phyloP scores from a whole-genome alignment of 2,113 vertebrate genomes.

The Eidolon helvum region DNA sequence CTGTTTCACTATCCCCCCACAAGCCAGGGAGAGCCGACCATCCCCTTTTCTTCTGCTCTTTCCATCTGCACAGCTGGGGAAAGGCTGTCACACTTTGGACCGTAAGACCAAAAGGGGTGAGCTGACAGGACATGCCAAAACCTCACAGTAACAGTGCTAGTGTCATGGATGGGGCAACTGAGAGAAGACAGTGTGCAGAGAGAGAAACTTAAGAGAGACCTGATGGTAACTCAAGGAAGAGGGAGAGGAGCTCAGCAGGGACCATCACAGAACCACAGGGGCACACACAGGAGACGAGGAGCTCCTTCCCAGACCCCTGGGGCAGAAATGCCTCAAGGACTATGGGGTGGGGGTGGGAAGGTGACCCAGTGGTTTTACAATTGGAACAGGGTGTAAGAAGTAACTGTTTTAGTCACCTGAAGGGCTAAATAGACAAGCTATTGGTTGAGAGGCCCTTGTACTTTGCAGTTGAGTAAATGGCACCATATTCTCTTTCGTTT shows the following conservation, averaged over 20 bases:
- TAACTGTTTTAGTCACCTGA: background rate
- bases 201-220: constrained; percentile 46
- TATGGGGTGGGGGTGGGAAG: background rate
- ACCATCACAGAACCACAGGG: constrained; percentile 87
- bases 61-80: background rate
- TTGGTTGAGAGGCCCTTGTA: background rate
- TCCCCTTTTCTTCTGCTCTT: background rate
- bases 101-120: background rate
- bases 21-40: background rate
- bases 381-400: background rate
- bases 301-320: background rate
- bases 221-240: background rate
- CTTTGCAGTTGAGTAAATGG: background rate
- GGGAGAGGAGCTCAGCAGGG: constrained; percentile 79
- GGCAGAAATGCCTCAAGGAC: background rate
- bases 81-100: background rate
- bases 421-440: background rate
- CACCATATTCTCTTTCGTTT: background rate
- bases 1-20: background rate
- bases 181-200: constrained; percentile 28
- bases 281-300: constrained; percentile 66
- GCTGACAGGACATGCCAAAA: constrained; percentile 55
- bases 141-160: constrained; percentile 34
- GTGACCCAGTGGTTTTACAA: background rate
- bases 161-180: background rate